Evolutionary conservation across 2,888 invertebrate genomes (phyloP).

Genomic region (Aleiodes leptofemur): DNA sequence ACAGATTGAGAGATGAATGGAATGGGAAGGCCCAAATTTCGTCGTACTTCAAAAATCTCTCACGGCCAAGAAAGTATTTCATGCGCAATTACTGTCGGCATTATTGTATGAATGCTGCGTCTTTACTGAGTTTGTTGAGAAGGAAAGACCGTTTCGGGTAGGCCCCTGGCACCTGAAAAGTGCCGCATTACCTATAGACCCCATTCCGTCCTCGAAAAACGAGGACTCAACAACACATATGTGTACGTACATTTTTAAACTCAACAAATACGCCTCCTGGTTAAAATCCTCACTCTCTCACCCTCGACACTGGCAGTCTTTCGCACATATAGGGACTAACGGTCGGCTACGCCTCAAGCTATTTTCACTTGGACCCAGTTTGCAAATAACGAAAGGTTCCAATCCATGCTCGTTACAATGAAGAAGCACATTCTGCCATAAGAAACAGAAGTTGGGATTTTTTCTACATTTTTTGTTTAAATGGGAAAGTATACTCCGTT

Average conservation of each 20-base stretch:
- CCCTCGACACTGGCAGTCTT: constrained; percentile 32
- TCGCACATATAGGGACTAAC: constrained; percentile 55
- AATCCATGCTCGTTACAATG: background rate
- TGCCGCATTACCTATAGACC: constrained; percentile 60
- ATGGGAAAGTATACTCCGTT: too few relatives aligned
- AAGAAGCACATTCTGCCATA: too few relatives aligned
- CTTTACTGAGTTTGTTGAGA: constrained; percentile 39
- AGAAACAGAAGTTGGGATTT: too few relatives aligned
- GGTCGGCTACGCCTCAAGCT: constrained; percentile 58
- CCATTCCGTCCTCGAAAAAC: constrained; percentile 58
- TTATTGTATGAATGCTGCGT: constrained; percentile 44
- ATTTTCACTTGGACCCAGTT: constrained; percentile 50
- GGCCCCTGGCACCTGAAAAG: constrained; percentile 39
- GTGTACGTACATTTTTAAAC: constrained; percentile 24
- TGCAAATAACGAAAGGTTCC: constrained; percentile 46
- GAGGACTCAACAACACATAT: constrained; percentile 44
- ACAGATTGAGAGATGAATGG: background rate
- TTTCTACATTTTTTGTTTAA: too few relatives aligned
- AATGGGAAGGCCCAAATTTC: background rate
- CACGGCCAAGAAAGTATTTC: constrained; percentile 51
- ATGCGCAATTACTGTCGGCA: constrained; percentile 49
- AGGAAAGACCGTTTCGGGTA: constrained; percentile 43
- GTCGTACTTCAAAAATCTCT: background rate
- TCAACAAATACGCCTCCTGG: constrained; percentile 15
- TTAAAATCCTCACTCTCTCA: constrained; percentile 17